A percentile compares a stretch with the other conserved stretches of the same genome.
These are phyloP conservation scores for Trichacis sp. DNA, from an alignment of 2,888 invertebrate species.

Conservation along the genomic window DNA sequence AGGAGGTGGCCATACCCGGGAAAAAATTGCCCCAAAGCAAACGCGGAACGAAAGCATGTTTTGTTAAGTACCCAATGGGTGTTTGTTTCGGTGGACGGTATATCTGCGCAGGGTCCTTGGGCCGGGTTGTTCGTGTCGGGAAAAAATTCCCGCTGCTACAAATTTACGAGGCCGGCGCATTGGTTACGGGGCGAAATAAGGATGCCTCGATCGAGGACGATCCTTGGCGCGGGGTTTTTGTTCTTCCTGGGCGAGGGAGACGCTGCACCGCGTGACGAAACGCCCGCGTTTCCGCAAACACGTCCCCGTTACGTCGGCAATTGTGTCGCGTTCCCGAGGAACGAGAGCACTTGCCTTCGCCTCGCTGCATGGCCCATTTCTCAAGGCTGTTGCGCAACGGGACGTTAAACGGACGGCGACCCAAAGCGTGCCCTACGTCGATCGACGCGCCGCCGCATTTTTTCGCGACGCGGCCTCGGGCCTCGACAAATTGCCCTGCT, in stretches of 20 bases:
- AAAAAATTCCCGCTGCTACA: slow-evolving; percentile 19
- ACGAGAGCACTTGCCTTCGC: slow-evolving; percentile 32
- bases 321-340: slow-evolving; percentile 43
- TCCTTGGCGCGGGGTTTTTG: slow-evolving; percentile 27
- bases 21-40: background rate
- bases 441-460: slow-evolving; percentile 36
- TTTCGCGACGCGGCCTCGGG: slow-evolving; percentile 29
- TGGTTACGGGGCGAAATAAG: slow-evolving; percentile 33
- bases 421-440: slow-evolving; percentile 25
- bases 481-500: slow-evolving; percentile 11
- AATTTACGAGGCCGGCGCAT: slow-evolving; percentile 35
- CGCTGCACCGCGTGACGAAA: slow-evolving; percentile 54
- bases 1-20: too few relatives aligned
- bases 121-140: slow-evolving; percentile 24
- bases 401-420: slow-evolving; percentile 26
- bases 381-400: slow-evolving; percentile 20
- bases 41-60: background rate
- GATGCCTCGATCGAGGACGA: slow-evolving; percentile 8
- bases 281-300: slow-evolving; percentile 64
- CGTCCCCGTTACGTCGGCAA: slow-evolving; percentile 60
- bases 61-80: background rate
- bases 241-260: slow-evolving; percentile 37
- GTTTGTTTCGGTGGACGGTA: background rate
- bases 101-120: slow-evolving; percentile 25
- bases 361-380: slow-evolving; percentile 19